phyloP scores from a whole-genome alignment of 2,888 invertebrate genomes.

The Punctoribates punctum region DNA sequence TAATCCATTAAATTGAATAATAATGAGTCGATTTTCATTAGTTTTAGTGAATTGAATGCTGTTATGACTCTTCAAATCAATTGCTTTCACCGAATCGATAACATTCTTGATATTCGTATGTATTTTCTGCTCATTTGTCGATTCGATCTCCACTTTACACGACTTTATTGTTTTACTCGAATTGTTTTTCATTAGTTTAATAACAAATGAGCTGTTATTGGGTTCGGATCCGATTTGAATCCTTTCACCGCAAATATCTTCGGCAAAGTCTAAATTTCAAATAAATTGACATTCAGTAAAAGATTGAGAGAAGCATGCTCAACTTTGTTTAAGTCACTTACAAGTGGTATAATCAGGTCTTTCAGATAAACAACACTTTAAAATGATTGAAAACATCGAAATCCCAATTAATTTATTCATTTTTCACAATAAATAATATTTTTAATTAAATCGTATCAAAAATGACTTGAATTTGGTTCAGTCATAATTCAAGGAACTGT shows the following conservation, averaged over 20 bases:
- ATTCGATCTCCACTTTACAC: slow-evolving; percentile 12
- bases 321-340: neutral
- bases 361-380: neutral
- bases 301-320: neutral
- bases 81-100: neutral
- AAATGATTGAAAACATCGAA: neutral
- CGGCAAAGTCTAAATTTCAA: slow-evolving; percentile 11
- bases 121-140: neutral
- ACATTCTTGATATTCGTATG: neutral
- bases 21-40: neutral
- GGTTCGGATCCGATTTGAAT: slow-evolving; percentile 9
- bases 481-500: neutral
- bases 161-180: neutral
- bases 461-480: neutral
- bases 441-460: neutral
- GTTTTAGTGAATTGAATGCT: slow-evolving; percentile 8
- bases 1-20: slow-evolving; percentile 23
- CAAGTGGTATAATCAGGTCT: neutral
- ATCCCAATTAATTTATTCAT: neutral
- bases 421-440: neutral
- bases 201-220: neutral
- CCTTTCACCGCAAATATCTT: slow-evolving; percentile 9
- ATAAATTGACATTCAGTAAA: neutral
- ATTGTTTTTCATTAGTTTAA: slow-evolving; percentile 5
- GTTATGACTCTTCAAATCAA: neutral